phyloP scores from a whole-genome alignment of 2,113 vertebrate species.

The Lichenostomus cassidix region DNA sequence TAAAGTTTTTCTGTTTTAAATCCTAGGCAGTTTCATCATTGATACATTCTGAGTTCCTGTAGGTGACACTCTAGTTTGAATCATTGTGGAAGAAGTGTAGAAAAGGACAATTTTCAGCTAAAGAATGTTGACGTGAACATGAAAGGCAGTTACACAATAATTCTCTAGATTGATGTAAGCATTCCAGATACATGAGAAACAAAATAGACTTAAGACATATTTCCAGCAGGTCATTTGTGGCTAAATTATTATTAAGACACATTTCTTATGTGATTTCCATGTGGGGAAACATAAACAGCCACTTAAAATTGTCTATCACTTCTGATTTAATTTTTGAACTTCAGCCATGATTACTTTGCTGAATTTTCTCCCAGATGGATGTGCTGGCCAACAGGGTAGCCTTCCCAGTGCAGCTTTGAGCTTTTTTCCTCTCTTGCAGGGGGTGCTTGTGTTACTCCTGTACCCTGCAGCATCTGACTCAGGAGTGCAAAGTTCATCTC shows the following conservation, averaged over 20 bases:
- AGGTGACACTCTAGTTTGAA: neutral
- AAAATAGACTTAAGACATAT: neutral
- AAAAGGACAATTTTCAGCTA: neutral
- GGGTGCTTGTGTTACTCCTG: neutral
- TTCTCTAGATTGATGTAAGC: neutral
- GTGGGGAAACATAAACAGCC: neutral
- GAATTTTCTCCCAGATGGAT: neutral
- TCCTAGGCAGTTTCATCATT: neutral
- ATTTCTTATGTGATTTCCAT: neutral
- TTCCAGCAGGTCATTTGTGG: neutral
- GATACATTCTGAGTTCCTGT: neutral
- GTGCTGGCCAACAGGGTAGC: neutral
- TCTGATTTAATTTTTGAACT: neutral
- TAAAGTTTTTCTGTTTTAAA: neutral
- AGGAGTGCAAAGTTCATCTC: conserved; percentile 4
- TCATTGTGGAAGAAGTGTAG: neutral
- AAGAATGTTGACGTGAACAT: neutral
- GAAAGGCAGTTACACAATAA: neutral
- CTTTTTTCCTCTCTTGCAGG: neutral
- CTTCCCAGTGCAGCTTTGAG: neutral
- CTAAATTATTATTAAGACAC: neutral
- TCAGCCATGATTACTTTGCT: neutral
- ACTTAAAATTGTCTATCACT: neutral
- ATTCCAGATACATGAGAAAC: neutral
- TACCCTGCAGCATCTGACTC: neutral